These are phyloP conservation scores for Cariama cristata DNA, from an alignment of 2,113 vertebrate species.

Conservation along the genomic window DNA sequence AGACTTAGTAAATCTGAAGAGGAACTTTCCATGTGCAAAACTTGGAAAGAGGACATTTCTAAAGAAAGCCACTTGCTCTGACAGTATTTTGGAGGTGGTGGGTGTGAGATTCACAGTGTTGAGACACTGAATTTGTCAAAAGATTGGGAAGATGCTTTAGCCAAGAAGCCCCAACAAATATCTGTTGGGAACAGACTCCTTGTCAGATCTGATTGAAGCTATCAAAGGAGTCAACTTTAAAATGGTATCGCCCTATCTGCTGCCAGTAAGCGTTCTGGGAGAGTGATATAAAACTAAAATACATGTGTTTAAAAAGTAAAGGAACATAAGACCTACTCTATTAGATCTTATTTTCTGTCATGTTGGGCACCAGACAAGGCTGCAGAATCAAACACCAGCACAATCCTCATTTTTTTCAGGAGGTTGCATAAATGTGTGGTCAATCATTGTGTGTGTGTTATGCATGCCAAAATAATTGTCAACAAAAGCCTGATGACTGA, in stretches of 20 bases:
- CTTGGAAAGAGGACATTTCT: constrained; percentile 30
- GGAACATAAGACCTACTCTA: not conserved
- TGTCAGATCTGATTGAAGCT: constrained; percentile 3
- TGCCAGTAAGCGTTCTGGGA: not conserved
- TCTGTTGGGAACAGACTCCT: constrained; percentile 17
- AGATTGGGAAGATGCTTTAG: constrained; percentile 38
- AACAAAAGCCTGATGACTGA: not conserved
- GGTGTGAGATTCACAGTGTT: constrained; percentile 32
- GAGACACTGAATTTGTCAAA: constrained; percentile 37
- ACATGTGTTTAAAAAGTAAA: not conserved
- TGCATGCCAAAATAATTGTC: not conserved
- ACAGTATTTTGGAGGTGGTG: constrained; percentile 27
- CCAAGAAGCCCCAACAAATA: constrained; percentile 31
- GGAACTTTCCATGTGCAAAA: not conserved
- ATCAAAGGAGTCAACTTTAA: not conserved
- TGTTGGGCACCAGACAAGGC: not conserved
- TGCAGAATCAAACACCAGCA: not conserved
- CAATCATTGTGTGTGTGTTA: not conserved
- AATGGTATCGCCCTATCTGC: not conserved
- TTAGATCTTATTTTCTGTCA: not conserved
- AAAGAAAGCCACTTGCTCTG: constrained; percentile 46
- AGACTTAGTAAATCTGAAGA: constrained; percentile 1
- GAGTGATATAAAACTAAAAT: not conserved
- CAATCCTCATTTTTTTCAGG: not conserved
- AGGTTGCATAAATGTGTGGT: not conserved